phyloP scores from a whole-genome alignment of 2,113 vertebrate genomes.

The Engystomops pustulosus region DNA sequence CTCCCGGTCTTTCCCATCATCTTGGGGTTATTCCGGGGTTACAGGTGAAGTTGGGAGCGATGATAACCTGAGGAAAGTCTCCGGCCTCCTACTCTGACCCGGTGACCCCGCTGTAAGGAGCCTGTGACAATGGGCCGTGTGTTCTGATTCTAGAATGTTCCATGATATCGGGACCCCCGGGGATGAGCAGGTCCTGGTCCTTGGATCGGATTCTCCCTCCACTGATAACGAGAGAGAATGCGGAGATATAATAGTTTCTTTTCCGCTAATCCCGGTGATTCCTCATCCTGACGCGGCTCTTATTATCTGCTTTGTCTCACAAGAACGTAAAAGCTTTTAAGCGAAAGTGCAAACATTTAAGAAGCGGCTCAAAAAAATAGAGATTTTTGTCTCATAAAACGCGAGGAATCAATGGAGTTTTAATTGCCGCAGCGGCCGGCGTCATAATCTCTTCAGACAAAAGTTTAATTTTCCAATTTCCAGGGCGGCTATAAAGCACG shows the following conservation, averaged over 20 bases:
- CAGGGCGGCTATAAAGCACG: constrained; percentile 37
- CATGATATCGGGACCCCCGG: no score
- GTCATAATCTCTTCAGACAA: constrained; percentile 20
- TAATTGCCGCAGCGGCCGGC: constrained; percentile 25
- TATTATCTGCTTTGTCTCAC: constrained; percentile 38
- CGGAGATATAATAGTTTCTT: constrained; percentile 22
- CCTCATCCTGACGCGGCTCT: constrained; percentile 22
- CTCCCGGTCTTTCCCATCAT: no score
- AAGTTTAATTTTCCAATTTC: constrained; percentile 41
- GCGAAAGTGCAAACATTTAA: constrained; percentile 39
- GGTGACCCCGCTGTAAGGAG: no score
- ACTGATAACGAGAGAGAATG: constrained; percentile 7
- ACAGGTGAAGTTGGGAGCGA: no score
- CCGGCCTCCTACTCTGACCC: no score
- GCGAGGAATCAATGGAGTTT: constrained; percentile 46
- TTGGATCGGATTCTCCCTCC: neutral
- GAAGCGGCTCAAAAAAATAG: constrained; percentile 9
- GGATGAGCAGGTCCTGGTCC: neutral
- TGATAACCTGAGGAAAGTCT: no score
- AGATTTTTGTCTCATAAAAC: constrained; percentile 47
- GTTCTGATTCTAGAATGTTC: no score
- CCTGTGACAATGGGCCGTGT: no score
- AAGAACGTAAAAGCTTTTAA: constrained; percentile 44
- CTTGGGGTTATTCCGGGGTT: no score
- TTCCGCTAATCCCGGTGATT: constrained; percentile 35